Evolutionary conservation across 2,113 vertebrate species (phyloP), one percentile per base, ranked within the genome.

Genomic region (Notarius lentiginosus): DNA sequence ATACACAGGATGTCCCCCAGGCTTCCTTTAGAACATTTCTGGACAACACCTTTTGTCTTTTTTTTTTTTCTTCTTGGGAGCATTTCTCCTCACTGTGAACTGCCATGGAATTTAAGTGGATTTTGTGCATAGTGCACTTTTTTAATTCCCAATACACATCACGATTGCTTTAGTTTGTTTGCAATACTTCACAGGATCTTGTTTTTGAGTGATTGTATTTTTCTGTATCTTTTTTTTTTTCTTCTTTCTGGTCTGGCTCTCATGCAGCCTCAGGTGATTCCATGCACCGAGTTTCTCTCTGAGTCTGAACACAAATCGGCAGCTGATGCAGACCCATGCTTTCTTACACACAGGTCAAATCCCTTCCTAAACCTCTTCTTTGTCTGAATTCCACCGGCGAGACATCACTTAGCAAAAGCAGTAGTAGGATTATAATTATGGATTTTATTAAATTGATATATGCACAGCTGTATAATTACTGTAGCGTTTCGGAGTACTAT

Each of bases 1-100:
- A 49, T 89, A 85, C 91, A 92, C 94, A 94, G 93, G 93, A 94
- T 93, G 93, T 91, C 91, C 87, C 90, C 81, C 91, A 93, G 93
- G 93, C 92, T 94, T 94, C 95, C 94, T 93, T 84, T 66, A 41
- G 63, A 87, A 84, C 88, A 66, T 53, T 61, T 49, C n/a, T 81
- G n/a, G 86, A 89, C 76, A 1, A 85, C 87, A 83, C 90, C 86
- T 88, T 87, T 90, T 89, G 83, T 83, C 88, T 83, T 41, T 17
- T 87, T 90, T 89, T 84, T 83, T 89, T 83, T 41, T 17, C 47
- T 85, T 84, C 66, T 9, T 85, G 34, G 18, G 56, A 84, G 53
- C 63, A 30, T 27, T 83, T 79, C 49, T 84, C 82, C 81, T 89
- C 82, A 63, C 77, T 88, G 49, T 65, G 30, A 51, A 72, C 47